Conservation (phyloP, 1,140 invertebrate species). For the Drosophila bocki region DNA sequence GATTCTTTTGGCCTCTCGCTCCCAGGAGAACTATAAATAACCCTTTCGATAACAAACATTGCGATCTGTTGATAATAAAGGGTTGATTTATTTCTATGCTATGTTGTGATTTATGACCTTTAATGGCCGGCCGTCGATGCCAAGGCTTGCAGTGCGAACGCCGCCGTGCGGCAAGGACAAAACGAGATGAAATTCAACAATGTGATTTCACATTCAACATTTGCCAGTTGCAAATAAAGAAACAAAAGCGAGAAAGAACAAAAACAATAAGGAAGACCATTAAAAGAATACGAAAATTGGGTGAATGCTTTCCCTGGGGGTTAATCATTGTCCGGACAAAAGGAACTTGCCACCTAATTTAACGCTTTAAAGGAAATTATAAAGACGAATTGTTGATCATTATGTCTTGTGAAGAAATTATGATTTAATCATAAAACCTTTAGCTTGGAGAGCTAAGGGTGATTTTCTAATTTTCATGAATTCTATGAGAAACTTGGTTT, state of each 20-base stretch:
- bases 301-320: conserved; percentile 9
- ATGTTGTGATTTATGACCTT: conserved; percentile 83
- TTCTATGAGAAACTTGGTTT: not conserved
- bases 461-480: too few species aligned
- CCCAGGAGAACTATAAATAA: conserved; percentile 80
- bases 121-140: conserved; percentile 68
- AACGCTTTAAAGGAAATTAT: conserved; percentile 10
- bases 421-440: too few species aligned
- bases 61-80: conserved; percentile 84
- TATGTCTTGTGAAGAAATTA: too few species aligned
- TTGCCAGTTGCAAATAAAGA: conserved; percentile 16
- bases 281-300: conserved; percentile 14
- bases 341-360: conserved; percentile 2
- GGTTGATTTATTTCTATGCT: conserved; percentile 83
- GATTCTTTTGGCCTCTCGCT: conserved; percentile 31
- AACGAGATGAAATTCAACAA: conserved; percentile 37
- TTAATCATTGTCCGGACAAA: conserved; percentile 13
- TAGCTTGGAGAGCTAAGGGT: too few species aligned
- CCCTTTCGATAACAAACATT: conserved; percentile 83
- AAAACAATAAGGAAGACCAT: conserved; percentile 1
- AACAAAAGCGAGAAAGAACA: conserved; percentile 5
- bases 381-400: not conserved
- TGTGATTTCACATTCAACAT: conserved; percentile 60
- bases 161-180: conserved; percentile 15
- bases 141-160: conserved; percentile 32